phyloP scores from a whole-genome alignment of 2,888 invertebrate species.

The Stomorhina lunata region DNA sequence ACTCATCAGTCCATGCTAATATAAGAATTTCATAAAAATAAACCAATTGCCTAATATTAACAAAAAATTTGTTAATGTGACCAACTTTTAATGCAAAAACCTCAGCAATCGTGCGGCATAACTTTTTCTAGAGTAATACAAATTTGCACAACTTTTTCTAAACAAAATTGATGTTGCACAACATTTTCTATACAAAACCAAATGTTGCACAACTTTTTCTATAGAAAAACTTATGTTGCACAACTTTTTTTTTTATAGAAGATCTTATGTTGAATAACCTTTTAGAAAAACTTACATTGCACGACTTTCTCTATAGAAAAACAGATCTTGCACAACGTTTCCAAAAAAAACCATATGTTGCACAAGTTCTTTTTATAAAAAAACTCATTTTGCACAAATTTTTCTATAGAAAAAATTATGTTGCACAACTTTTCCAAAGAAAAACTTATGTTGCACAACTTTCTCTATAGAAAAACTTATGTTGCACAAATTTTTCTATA shows the following conservation, averaged over 20 bases:
- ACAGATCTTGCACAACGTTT: background rate
- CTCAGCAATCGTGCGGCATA: too few relatives aligned
- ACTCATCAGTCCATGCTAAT: too few relatives aligned
- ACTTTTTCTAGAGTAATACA: too few relatives aligned
- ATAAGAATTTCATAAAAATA: background rate
- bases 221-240: background rate
- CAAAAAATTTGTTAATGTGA: conserved; percentile 13
- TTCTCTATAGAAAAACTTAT: background rate
- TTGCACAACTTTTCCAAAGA: background rate
- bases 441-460: background rate
- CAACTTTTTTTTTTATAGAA: background rate
- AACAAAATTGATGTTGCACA: too few relatives aligned
- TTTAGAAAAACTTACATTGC: background rate
- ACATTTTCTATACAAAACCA: background rate
- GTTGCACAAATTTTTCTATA: background rate
- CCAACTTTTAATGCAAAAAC: too few relatives aligned
- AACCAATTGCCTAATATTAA: conserved; percentile 66
- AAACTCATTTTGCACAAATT: background rate
- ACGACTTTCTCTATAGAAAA: background rate
- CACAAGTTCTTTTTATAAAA: background rate
- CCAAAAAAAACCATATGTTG: background rate
- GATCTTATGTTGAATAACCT: background rate
- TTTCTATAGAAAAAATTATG: background rate
- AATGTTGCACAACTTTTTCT: background rate
- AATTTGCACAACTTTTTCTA: too few relatives aligned